Percentiles rank a stretch among this genome's conserved stretches.
phyloP scores from a whole-genome alignment of 35 echinoderm and acorn worm species.

The Hemicentrotus pulcherrimus region DNA sequence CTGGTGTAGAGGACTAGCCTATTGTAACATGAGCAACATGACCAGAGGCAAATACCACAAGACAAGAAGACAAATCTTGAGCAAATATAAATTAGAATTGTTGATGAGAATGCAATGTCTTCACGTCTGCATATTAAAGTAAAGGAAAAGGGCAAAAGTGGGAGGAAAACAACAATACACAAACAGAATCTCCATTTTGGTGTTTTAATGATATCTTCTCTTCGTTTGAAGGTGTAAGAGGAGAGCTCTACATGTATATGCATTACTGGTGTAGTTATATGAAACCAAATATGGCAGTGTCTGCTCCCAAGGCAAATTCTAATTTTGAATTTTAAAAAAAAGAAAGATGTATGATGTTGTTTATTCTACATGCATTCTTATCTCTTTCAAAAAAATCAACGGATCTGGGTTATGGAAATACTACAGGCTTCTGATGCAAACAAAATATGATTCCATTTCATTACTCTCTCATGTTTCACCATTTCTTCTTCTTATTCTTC shows the following conservation, averaged over 20 bases:
- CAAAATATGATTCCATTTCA: no score
- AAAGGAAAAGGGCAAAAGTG: neutral
- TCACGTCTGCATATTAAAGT: neutral
- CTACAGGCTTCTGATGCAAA: no score
- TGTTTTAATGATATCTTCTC: neutral
- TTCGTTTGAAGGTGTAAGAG: neutral
- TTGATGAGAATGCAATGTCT: neutral
- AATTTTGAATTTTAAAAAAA: no score
- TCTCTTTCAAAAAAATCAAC: neutral
- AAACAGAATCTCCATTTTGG: neutral
- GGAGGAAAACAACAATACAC: neutral
- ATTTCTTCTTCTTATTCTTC: neutral
- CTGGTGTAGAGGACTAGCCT: neutral
- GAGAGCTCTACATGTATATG: neutral
- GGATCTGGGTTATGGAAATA: no score
- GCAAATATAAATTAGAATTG: neutral
- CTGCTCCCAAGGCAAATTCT: no score
- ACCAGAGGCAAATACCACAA: neutral
- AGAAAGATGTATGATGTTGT: no score
- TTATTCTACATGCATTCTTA: neutral
- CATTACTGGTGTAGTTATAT: neutral
- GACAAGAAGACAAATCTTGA: neutral
- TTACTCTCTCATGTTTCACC: neutral
- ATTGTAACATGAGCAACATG: neutral
- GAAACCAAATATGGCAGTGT: no score